Conservation (phyloP, 2,113 vertebrate genomes). For the Colistium nudipinnis region DNA sequence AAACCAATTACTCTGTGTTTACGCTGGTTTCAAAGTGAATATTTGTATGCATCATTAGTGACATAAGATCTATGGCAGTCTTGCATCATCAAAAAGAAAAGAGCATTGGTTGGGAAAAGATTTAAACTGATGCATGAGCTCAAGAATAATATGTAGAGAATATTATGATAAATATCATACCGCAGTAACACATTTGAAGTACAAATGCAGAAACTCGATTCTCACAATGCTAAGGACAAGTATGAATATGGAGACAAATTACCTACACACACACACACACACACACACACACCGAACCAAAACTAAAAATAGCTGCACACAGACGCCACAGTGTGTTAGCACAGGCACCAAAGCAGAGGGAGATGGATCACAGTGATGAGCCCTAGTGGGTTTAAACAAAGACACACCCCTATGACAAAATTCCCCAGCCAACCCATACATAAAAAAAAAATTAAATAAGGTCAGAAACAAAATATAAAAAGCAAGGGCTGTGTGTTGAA, state of each 20-base stretch:
- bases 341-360: slow-evolving; percentile 52
- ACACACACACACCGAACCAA: background rate
- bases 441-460: background rate
- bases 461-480: background rate
- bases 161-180: slow-evolving; percentile 17
- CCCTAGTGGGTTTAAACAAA: slow-evolving; percentile 75
- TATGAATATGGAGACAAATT: slow-evolving; percentile 48
- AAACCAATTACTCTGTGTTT: background rate
- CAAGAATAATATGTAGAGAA: background rate
- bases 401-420: slow-evolving; percentile 61
- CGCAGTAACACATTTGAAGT: no score
- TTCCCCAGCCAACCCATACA: slow-evolving; percentile 26
- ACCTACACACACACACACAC: slow-evolving; percentile 14
- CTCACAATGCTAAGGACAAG: slow-evolving; percentile 21
- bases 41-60: background rate
- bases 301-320: slow-evolving; percentile 62
- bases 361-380: slow-evolving; percentile 77
- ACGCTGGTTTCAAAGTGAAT: background rate
- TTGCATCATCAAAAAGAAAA: background rate
- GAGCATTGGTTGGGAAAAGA: background rate
- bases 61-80: background rate
- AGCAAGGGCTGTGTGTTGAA: background rate
- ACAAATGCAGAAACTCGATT: slow-evolving; percentile 29
- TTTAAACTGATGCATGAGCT: slow-evolving; percentile 1
- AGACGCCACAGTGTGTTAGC: slow-evolving; percentile 54